Percentiles rank a stretch among this genome's conserved stretches.
phyloP scores from a whole-genome alignment of 2,797 vertebrate genomes.

The Peromyscus attwateri region DNA sequence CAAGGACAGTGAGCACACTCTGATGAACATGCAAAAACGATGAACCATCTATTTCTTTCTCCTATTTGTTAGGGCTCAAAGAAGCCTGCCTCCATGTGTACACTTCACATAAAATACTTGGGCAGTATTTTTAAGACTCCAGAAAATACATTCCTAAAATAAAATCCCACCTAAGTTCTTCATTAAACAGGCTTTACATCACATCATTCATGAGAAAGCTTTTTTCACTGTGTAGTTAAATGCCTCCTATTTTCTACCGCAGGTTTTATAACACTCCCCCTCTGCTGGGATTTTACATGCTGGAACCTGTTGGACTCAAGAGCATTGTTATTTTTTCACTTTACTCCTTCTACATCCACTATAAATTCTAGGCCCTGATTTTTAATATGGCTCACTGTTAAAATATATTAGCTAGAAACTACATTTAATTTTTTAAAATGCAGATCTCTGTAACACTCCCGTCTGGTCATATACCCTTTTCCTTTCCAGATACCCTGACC shows the following conservation, averaged over 20 bases:
- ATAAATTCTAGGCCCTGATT: conserved; percentile 49
- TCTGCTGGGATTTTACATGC: neutral
- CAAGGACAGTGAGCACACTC: neutral
- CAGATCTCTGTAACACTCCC: neutral
- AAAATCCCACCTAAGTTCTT: neutral
- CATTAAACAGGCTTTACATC: neutral
- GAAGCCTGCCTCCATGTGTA: neutral
- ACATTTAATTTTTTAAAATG: conserved; percentile 16
- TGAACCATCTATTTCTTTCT: neutral
- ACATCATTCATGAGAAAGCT: neutral
- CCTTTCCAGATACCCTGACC: neutral
- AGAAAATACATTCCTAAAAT: conserved; percentile 47
- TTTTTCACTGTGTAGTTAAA: neutral
- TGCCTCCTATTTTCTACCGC: neutral
- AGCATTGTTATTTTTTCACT: conserved; percentile 22
- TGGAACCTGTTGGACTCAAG: neutral
- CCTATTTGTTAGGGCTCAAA: neutral
- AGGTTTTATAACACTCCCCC: conserved; percentile 38
- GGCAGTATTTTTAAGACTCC: conserved; percentile 51
- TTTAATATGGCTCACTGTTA: conserved; percentile 61
- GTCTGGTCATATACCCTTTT: neutral
- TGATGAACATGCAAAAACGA: neutral
- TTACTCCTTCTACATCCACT: conserved; percentile 10
- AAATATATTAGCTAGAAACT: conserved; percentile 68
- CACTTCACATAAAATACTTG: neutral